Base-by-base conservation (phyloP, 2,797 vertebrate genomes). In the Myotis myotis region DNA sequence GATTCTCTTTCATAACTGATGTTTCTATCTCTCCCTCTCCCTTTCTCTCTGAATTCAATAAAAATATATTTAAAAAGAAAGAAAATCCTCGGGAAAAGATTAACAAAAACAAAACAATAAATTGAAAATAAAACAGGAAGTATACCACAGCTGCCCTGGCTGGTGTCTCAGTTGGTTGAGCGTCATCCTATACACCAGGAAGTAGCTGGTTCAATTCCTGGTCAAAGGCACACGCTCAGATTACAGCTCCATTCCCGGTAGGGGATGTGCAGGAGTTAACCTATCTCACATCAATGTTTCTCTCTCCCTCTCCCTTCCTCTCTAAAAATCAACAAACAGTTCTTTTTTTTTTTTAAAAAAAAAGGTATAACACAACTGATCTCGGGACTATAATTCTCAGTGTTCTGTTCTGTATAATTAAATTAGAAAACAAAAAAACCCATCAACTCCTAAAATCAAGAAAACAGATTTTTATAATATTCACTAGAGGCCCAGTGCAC, bases 51-150 rank as follows among this genome's bases (percentile, higher is more conserved):
- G 28, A 64, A 64, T 25, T 60, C 57, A 64, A 64, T 64, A 64
- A 64, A 16, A 16, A 60, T 60, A 60, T 60, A 60, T 60, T 60
- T 60, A 28, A 60, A 28, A 60, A 28, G 60, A n/a, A 64, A 64
- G 62, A 64, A n/a, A 30, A 64, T 64, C 15, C 13, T 64, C 30
- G 0, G 28, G 30, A n/a, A 6, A 64, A n/a, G 60, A 30, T n/a
- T 64, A 25, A 60, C 57, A 60, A 25, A 60, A 60, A n/a, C n/a
- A 60, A 60, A 88, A 74, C 22, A 94, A 49, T 60, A 93, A 51
- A 75, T 23, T 93, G 55, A 78, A 94, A 96, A 57, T 0, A 92
- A 5, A 91, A 91, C 23, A 49, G 89, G 86, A 84, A 79, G 28
- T n/a, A 47, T 12, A 19, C 60, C 60, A 62, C 60, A 62, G 28